These are phyloP conservation scores for Neolamprologus sp. DNA, from an alignment of 2,113 vertebrate genomes.

Conservation along the genomic window DNA sequence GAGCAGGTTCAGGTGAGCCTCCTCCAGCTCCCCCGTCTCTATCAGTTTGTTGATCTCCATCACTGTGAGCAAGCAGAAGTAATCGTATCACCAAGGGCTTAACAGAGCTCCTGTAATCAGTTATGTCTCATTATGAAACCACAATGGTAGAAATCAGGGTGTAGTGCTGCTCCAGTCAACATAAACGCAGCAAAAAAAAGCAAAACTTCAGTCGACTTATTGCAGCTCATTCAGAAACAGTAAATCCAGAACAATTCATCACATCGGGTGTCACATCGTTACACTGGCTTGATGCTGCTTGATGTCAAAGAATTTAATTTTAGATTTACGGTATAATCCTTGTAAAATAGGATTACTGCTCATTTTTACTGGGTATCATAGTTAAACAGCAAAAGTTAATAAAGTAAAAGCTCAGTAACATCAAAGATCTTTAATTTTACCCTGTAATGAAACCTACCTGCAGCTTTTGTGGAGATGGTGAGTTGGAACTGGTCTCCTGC, in stretches of 20 bases:
- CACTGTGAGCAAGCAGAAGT: slow-evolving; percentile 27
- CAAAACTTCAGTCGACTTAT: rapidly evolving
- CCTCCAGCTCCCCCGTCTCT: slow-evolving; percentile 55
- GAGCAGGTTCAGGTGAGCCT: slow-evolving; percentile 69
- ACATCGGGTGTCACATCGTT: background rate
- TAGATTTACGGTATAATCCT: rapidly evolving
- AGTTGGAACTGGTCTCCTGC: background rate
- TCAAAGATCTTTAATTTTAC: background rate
- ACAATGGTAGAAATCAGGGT: background rate
- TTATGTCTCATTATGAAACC: background rate
- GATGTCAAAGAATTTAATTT: background rate
- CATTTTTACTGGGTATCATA: background rate
- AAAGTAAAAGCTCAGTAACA: background rate
- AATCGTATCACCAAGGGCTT: background rate
- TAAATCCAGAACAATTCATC: background rate
- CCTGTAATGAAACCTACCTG: background rate
- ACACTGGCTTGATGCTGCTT: background rate
- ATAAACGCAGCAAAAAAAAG: rapidly evolving
- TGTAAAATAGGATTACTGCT: background rate
- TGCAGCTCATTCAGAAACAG: background rate
- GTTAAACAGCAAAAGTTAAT: background rate
- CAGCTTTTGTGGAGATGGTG: background rate
- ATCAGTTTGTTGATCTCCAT: slow-evolving; percentile 75
- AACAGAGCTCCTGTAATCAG: background rate
- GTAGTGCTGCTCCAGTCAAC: background rate